Evolutionary conservation across 1,140 invertebrate species (phyloP).

Genomic region (Steinernema khuongi): DNA sequence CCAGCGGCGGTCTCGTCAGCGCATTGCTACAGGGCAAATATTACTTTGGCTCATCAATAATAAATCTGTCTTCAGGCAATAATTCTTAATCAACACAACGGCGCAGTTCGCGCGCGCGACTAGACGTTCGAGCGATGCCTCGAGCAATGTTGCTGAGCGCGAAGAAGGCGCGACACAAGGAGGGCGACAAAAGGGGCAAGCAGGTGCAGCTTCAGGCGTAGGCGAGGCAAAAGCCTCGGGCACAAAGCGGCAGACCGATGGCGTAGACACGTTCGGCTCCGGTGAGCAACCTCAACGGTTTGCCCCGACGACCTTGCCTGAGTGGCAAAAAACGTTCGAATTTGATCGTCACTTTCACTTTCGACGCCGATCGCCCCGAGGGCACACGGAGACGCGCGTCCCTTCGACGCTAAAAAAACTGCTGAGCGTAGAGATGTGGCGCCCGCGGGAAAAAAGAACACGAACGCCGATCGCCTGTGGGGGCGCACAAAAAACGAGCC

Average conservation of each 20-base stretch:
- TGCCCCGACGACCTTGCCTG: not conserved
- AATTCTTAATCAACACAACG: slow-evolving; percentile 17
- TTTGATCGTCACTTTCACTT: slow-evolving; percentile 9
- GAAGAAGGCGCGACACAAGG: not conserved
- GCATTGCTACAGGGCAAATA: slow-evolving; percentile 15
- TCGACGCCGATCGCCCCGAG: not conserved
- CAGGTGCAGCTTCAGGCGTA: not conserved
- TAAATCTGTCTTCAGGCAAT: slow-evolving; percentile 17
- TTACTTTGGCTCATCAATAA: slow-evolving; percentile 17
- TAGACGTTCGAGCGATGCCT: not conserved
- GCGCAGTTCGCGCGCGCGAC: not conserved
- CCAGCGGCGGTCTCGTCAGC: slow-evolving; percentile 5
- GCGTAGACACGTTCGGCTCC: not conserved
- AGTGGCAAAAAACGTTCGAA: not conserved
- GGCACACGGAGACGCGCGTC: not conserved
- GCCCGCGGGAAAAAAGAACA: too few species aligned
- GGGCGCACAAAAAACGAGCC: too few species aligned
- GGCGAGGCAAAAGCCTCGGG: not conserved
- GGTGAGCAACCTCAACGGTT: not conserved
- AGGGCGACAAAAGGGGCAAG: not conserved
- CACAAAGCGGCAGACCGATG: not conserved
- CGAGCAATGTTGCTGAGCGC: not conserved
- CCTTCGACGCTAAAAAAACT: too few species aligned
- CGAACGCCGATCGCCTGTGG: too few species aligned
- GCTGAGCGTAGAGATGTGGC: too few species aligned